Conservation (phyloP, 2,113 vertebrate genomes). For the Nipponia nippon region DNA sequence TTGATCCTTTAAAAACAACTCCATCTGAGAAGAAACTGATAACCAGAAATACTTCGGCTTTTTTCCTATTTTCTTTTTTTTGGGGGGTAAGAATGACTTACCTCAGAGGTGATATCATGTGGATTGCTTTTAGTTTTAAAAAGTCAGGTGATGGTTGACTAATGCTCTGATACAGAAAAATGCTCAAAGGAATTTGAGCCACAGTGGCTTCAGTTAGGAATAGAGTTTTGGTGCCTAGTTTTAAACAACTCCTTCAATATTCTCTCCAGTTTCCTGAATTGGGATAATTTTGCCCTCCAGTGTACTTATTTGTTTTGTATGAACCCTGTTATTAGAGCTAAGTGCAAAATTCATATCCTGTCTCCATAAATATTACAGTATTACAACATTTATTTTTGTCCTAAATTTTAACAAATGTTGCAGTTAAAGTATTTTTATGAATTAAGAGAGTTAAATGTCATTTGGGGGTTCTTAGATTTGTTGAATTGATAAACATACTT, state of each 20-base stretch:
- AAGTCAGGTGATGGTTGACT: background rate
- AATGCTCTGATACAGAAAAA: background rate
- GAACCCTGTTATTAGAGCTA: background rate
- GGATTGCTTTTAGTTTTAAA: background rate
- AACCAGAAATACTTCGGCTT: background rate
- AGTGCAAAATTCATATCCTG: background rate
- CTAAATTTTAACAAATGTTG: background rate
- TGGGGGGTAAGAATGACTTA: background rate
- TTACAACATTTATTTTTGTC: background rate
- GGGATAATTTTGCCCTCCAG: background rate
- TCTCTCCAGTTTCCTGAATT: background rate
- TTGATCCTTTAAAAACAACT: background rate
- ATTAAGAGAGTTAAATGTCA: background rate
- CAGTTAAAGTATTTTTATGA: background rate
- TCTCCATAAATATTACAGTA: background rate
- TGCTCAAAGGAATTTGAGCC: background rate
- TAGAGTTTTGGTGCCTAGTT: background rate
- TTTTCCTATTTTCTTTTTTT: background rate
- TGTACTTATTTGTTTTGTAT: background rate
- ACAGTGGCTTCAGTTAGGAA: background rate
- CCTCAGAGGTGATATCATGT: background rate
- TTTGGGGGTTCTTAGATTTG: background rate
- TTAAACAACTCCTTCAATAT: background rate
- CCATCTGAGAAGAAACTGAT: background rate
- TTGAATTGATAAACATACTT: background rate